These are phyloP conservation scores for Vanessa cardui DNA, from an alignment of 2,888 invertebrate genomes.

Conservation along the genomic window DNA sequence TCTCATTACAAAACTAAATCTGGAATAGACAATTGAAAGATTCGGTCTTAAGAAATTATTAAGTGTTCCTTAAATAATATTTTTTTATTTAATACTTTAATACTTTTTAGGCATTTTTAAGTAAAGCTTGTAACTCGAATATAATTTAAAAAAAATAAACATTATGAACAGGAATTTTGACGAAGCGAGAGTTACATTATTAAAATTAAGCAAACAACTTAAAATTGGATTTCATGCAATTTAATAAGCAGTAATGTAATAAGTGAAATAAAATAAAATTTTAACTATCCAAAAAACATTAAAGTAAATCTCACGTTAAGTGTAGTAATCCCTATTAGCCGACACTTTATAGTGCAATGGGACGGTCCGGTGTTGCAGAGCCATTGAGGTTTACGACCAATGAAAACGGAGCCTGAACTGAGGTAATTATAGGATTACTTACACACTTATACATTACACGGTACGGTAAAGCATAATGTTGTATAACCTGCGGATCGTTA, in stretches of 20 bases:
- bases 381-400: slow-evolving; percentile 76
- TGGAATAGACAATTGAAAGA: not conserved
- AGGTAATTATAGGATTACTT: slow-evolving; percentile 77
- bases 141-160: no score
- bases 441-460: slow-evolving; percentile 47
- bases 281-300: slow-evolving; percentile 42
- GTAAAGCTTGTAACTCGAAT: no score
- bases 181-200: no score
- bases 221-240: slow-evolving; percentile 13
- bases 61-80: no score
- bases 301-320: slow-evolving; percentile 48
- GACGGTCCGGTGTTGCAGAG: slow-evolving; percentile 65
- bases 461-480: slow-evolving; percentile 37
- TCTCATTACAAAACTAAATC: not conserved
- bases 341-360: slow-evolving; percentile 73
- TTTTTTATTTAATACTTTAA: no score
- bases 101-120: no score
- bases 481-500: slow-evolving; percentile 36
- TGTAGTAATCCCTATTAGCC: slow-evolving; percentile 77
- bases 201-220: not conserved
- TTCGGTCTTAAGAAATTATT: no score
- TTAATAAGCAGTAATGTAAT: slow-evolving; percentile 25
- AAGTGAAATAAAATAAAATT: slow-evolving; percentile 40
- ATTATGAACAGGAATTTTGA: no score
- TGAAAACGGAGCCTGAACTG: slow-evolving; percentile 70